These are phyloP conservation scores for Microtus ochrogaster DNA, from an alignment of 2,113 vertebrate species.

Conservation along the genomic window DNA sequence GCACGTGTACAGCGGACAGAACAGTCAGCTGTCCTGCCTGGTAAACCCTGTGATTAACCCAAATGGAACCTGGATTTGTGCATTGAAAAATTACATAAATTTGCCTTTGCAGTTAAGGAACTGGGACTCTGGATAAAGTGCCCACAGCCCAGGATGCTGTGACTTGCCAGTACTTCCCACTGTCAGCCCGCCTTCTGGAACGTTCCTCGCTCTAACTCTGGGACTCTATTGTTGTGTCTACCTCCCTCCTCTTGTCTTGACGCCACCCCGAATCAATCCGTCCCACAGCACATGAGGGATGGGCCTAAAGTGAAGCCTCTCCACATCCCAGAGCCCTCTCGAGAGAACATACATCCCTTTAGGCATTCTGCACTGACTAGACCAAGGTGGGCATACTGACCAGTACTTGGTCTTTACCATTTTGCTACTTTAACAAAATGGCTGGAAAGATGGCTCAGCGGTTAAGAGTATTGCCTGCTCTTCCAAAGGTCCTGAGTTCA, in stretches of 20 bases:
- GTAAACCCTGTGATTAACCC: background rate
- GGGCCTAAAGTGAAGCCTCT: background rate
- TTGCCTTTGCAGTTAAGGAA: background rate
- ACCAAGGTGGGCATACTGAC: background rate
- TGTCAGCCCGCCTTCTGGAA: background rate
- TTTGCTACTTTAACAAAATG: background rate
- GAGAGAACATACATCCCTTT: background rate
- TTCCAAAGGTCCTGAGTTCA: too few species aligned
- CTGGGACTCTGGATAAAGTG: background rate
- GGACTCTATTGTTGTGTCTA: background rate
- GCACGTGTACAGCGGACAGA: background rate
- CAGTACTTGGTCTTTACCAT: background rate
- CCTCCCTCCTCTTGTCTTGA: background rate
- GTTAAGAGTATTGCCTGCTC: too few species aligned
- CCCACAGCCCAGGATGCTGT: background rate
- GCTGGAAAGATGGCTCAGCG: too few species aligned
- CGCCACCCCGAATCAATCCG: background rate
- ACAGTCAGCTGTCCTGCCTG: background rate
- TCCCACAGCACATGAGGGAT: background rate
- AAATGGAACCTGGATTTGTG: background rate
- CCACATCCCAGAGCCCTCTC: background rate
- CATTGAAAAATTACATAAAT: background rate
- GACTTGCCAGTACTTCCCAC: background rate
- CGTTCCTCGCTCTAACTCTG: background rate
- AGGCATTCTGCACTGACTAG: background rate